Percentiles rank a stretch among this genome's conserved stretches.
These are phyloP conservation scores for Varanus salvator DNA, from an alignment of 2,113 vertebrate genomes.

Conservation along the genomic window DNA sequence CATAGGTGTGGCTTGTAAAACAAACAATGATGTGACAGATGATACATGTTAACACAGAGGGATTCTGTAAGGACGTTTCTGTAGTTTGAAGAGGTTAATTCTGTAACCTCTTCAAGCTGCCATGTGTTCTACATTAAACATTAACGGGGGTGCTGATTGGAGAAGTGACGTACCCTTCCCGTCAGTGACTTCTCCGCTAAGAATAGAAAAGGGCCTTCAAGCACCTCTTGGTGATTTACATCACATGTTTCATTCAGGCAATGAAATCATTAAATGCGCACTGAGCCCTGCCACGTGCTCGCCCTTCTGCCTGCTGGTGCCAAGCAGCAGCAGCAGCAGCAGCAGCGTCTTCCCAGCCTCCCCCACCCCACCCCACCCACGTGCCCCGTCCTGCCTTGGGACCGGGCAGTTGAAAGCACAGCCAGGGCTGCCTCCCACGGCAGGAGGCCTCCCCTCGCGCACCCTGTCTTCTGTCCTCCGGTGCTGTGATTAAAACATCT, in stretches of 20 bases:
- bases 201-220: conserved; percentile 72
- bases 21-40: conserved; percentile 83
- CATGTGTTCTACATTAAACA: conserved; percentile 81
- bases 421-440: background rate
- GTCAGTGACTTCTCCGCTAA: conserved; percentile 72
- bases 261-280: conserved; percentile 65
- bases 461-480: conserved; percentile 11
- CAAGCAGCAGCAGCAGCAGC: conserved; percentile 35
- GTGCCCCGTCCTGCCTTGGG: background rate
- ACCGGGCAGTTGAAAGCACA: conserved; percentile 33
- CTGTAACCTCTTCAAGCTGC: conserved; percentile 75
- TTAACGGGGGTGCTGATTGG: conserved; percentile 76
- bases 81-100: conserved; percentile 47
- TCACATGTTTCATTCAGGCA: conserved; percentile 68
- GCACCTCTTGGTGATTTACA: conserved; percentile 69
- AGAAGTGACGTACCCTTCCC: conserved; percentile 72
- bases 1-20: conserved; percentile 80
- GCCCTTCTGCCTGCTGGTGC: conserved; percentile 22
- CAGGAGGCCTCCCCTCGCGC: conserved; percentile 32
- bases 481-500: conserved; percentile 25
- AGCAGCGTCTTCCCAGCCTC: conserved; percentile 3
- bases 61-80: conserved; percentile 80
- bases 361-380: background rate
- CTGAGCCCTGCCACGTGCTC: conserved; percentile 56
- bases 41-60: conserved; percentile 79